Conservation (phyloP, 2,888 invertebrate genomes). For the Drosophila austrosaltans region DNA sequence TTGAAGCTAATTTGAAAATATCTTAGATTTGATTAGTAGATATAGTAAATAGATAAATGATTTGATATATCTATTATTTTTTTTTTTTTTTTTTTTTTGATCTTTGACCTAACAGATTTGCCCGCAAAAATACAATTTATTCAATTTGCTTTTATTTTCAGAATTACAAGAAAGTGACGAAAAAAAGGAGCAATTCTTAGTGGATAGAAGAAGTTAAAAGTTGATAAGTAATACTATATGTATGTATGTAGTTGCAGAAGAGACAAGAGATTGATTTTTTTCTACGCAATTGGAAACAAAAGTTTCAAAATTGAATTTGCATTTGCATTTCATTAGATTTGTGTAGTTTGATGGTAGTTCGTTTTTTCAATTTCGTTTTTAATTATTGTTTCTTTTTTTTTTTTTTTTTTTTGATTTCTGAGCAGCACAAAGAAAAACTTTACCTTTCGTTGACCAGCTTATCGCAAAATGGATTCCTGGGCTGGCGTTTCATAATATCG, state of each 20-base stretch:
- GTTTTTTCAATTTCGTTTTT: slow-evolving; percentile 41
- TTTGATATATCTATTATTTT: slow-evolving; percentile 41
- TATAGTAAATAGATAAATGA: slow-evolving; percentile 57
- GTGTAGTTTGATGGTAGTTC: slow-evolving; percentile 35
- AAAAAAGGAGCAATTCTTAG: slow-evolving; percentile 25
- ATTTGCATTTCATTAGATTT: slow-evolving; percentile 8
- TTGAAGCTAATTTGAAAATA: slow-evolving; percentile 46
- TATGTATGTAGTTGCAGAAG: slow-evolving; percentile 32
- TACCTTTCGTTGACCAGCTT: slow-evolving; percentile 99
- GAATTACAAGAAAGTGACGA: slow-evolving; percentile 23
- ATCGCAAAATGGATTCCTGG: slow-evolving; percentile 98
- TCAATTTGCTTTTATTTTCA: slow-evolving; percentile 35
- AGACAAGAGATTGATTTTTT: slow-evolving; percentile 32
- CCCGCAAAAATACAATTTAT: slow-evolving; percentile 26
- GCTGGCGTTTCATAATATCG: slow-evolving; percentile 99
- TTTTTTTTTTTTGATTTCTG: slow-evolving; percentile 37
- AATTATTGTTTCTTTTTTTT: not conserved
- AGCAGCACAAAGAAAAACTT: slow-evolving; percentile 83
- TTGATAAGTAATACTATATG: not conserved
- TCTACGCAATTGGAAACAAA: slow-evolving; percentile 22
- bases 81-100: slow-evolving; percentile 33
- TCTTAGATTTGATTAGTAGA: slow-evolving; percentile 32
- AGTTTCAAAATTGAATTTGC: slow-evolving; percentile 34
- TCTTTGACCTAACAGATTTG: slow-evolving; percentile 50
- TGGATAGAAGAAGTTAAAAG: slow-evolving; percentile 30